Evolutionary conservation across 2,888 invertebrate genomes (phyloP).

Genomic region (Mantis religiosa): DNA sequence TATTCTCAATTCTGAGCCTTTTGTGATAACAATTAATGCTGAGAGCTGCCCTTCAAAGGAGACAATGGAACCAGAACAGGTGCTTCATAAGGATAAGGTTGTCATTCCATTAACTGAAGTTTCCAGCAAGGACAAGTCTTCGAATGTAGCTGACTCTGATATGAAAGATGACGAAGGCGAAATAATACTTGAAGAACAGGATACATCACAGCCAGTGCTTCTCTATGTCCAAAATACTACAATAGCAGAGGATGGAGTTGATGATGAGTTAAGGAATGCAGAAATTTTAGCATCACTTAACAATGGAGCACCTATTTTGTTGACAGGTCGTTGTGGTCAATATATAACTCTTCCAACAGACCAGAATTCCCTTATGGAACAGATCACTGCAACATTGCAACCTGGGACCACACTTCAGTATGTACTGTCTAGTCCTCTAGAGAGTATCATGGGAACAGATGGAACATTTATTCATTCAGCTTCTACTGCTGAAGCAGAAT

Average conservation of each 20-base stretch:
- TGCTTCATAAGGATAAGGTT: not conserved
- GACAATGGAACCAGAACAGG: not conserved
- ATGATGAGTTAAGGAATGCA: conserved; percentile 16
- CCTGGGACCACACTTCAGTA: conserved; percentile 18
- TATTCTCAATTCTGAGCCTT: not conserved
- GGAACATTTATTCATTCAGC: conserved; percentile 13
- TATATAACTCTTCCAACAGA: conserved; percentile 10
- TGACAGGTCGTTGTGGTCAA: conserved; percentile 17
- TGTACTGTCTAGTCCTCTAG: conserved; percentile 17
- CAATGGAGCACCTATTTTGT: conserved; percentile 9
- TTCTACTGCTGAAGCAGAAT: not conserved
- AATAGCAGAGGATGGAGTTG: not conserved
- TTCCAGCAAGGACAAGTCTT: not conserved
- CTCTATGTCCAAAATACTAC: conserved; percentile 19
- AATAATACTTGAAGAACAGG: not conserved
- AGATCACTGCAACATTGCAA: conserved; percentile 15
- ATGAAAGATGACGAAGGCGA: not conserved
- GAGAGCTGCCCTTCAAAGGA: not conserved
- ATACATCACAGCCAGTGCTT: conserved; percentile 13
- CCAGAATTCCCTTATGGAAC: conserved; percentile 18
- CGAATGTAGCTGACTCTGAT: not conserved
- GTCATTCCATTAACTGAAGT: not conserved
- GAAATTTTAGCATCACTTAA: conserved; percentile 24
- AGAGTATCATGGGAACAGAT: conserved; percentile 10
- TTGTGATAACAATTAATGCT: not conserved